phyloP scores from a whole-genome alignment of 2,113 vertebrate genomes.

The Otolemur garnettii region DNA sequence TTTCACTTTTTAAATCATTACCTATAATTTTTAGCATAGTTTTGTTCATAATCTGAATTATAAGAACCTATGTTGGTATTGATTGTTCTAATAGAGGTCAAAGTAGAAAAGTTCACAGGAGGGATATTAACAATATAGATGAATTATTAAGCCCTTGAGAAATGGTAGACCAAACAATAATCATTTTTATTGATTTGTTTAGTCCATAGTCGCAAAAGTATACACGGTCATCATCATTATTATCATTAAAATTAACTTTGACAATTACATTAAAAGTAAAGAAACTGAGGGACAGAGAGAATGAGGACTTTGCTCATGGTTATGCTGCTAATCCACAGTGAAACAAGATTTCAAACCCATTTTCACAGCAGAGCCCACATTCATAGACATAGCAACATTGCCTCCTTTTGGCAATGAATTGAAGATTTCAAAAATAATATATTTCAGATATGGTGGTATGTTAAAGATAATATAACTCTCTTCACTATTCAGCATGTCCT shows the following conservation, averaged over 20 bases:
- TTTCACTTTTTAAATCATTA: neutral
- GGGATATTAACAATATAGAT: neutral
- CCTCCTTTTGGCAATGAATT: neutral
- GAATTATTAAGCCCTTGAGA: neutral
- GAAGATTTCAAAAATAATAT: neutral
- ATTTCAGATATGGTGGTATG: neutral
- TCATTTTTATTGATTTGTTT: neutral
- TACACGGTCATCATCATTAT: neutral
- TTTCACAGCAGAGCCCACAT: neutral
- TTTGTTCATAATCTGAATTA: neutral
- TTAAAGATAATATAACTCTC: neutral
- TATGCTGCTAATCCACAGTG: neutral
- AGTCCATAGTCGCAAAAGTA: slow-evolving; percentile 13
- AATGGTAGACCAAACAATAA: neutral
- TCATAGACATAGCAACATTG: neutral
- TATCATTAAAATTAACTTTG: neutral
- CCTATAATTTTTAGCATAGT: neutral
- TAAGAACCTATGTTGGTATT: neutral
- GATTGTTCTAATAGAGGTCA: neutral
- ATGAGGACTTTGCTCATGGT: neutral
- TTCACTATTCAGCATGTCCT: neutral
- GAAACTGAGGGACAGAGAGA: neutral
- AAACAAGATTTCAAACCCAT: neutral
- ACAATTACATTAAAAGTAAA: neutral
- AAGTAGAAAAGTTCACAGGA: neutral